A percentile compares a stretch with the other conserved stretches of the same genome.
phyloP scores from a whole-genome alignment of 1,140 invertebrate genomes.

The Periplaneta americana region DNA sequence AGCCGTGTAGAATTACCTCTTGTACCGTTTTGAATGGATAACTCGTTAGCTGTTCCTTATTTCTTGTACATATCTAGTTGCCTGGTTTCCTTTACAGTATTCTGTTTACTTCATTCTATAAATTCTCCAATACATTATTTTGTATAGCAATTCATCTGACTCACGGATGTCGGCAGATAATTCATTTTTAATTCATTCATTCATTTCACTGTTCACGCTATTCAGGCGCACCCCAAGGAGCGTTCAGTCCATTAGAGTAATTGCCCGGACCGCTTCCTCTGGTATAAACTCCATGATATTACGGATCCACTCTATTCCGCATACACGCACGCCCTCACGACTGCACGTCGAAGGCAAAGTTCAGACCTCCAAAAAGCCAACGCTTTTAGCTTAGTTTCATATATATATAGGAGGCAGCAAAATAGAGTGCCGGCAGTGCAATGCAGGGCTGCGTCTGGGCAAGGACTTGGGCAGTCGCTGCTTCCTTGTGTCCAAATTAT shows the following conservation, averaged over 20 bases:
- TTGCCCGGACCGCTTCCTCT: background rate
- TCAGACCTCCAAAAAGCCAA: background rate
- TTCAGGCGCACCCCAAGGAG: background rate
- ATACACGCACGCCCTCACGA: background rate
- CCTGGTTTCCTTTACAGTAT: too few species aligned
- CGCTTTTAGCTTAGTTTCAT: background rate
- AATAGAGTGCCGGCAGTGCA: background rate
- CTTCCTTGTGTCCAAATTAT: too few species aligned
- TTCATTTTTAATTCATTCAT: background rate
- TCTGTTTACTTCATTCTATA: background rate
- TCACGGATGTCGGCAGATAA: background rate
- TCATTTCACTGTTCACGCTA: background rate
- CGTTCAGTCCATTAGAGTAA: background rate
- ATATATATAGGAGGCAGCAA: background rate
- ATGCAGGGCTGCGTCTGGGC: too few species aligned
- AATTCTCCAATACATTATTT: background rate
- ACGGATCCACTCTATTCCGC: background rate
- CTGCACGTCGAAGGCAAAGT: background rate
- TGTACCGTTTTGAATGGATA: too few species aligned
- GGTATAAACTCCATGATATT: background rate
- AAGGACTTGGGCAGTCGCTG: too few species aligned
- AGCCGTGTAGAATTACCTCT: too few species aligned
- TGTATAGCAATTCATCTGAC: background rate
- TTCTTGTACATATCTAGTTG: too few species aligned
- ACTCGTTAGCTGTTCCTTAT: too few species aligned